Evolutionary conservation across 2,797 vertebrate species (phyloP).

Genomic region (Craterocephalus amniculus): DNA sequence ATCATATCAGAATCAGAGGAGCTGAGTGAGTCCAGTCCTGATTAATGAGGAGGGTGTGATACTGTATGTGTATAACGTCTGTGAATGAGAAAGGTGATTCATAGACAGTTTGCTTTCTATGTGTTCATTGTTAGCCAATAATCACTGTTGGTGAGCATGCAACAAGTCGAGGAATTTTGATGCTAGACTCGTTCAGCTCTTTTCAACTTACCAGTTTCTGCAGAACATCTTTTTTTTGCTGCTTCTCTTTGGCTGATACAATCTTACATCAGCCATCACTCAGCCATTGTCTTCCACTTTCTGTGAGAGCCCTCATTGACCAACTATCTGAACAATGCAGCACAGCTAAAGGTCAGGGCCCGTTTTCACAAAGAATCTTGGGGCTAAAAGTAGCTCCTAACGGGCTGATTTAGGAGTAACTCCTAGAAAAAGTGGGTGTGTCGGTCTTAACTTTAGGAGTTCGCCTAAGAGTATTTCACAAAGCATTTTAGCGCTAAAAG

Average conservation of each 20-base stretch:
- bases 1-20: no score
- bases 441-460: no score
- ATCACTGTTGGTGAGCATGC: not conserved
- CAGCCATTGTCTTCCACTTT: not conserved
- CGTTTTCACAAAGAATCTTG: no score
- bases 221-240: not conserved
- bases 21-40: no score
- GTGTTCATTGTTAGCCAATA: not conserved
- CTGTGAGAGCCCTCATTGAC: not conserved
- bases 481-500: no score
- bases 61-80: no score
- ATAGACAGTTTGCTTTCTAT: not conserved
- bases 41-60: no score
- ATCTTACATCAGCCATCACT: slow-evolving; percentile 1
- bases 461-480: no score
- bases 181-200: not conserved
- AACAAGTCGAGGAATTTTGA: not conserved
- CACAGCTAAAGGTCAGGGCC: slow-evolving; percentile 1
- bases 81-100: not conserved
- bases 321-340: slow-evolving; percentile 40
- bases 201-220: no score
- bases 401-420: no score
- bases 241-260: not conserved
- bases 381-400: no score
- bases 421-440: no score